Evolutionary conservation across 2,113 vertebrate genomes (phyloP), one percentile per base, ranked within the genome.

Genomic region (Paedocypris sp.): DNA sequence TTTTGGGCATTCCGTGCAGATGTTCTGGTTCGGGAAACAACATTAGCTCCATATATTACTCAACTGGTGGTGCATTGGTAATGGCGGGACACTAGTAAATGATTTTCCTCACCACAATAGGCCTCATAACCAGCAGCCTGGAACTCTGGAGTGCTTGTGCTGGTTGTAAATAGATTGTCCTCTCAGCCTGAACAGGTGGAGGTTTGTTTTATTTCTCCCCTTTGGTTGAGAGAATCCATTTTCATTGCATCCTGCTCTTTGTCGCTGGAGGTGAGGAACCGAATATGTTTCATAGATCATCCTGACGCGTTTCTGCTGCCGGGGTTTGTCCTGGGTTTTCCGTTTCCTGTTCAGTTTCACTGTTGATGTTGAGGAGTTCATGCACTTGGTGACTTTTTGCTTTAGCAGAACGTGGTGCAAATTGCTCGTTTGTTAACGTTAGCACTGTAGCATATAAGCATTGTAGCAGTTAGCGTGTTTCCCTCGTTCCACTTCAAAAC

Each of bases 261-360:
- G 16, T 60, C 65, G 54, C 53, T 46, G 38, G 38, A 63, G 58
- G 58, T 61, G 46, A 63, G 36, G 71, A 62, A 35, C 53, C 57
- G 71, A 67, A 45, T 16, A 54, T 62, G 8, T 38, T 51, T 56
- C 29, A 76, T 79, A 75, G 75, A 80, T 78, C 75, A 72, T 35
- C 54, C 36, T 75, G 72, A 76, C 73, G 62, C 50, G 33, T 69
- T 64, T 58, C 57, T 20, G 65, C 60, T 73, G 68, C 66, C 25
- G n/a, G 36, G 15, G 4, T 23, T 11, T 56, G 64, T 58, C 51
- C 53, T 56, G 9, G 41, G 19, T 28, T n/a, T 45, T 43, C 60
- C 60, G 51, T 50, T 23, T 39, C 49, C 23, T 23, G 2, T 47
- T 12, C 45, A 0, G 15, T 19, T 12, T 60, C 29, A 36, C 19